phyloP scores from a whole-genome alignment of 92 coral and sea anemone species.

The Palythoa heliodiscus region DNA sequence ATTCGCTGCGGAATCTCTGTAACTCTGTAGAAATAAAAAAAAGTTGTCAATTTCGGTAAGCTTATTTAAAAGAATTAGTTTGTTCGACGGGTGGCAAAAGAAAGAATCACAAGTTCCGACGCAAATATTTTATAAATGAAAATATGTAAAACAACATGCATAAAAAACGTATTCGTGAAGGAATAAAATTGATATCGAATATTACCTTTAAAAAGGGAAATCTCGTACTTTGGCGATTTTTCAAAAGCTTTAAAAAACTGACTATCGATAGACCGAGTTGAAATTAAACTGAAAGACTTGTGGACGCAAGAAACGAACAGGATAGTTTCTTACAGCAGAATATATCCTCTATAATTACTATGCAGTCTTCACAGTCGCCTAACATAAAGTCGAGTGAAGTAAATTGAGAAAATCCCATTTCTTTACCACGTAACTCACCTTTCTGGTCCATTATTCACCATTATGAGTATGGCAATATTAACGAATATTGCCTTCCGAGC shows the following conservation, averaged over 20 bases:
- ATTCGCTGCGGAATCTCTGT: slow-evolving; percentile 93
- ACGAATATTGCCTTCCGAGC: slow-evolving; percentile 7
- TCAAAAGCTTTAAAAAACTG: slow-evolving; percentile 1
- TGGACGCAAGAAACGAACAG: background rate
- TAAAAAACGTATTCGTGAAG: slow-evolving; percentile 12
- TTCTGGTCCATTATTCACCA: slow-evolving; percentile 22
- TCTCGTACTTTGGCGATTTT: slow-evolving; percentile 10
- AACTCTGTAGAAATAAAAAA: slow-evolving; percentile 62
- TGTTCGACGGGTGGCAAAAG: slow-evolving; percentile 33
- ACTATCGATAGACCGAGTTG: background rate
- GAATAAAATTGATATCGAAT: background rate
- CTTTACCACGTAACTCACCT: background rate
- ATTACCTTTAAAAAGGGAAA: slow-evolving; percentile 19
- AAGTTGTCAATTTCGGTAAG: background rate
- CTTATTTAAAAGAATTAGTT: background rate
- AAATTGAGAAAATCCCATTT: background rate
- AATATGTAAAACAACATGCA: slow-evolving; percentile 14
- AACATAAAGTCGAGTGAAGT: slow-evolving; percentile 9
- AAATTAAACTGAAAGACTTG: background rate
- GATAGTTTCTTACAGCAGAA: slow-evolving; percentile 3
- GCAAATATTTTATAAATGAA: slow-evolving; percentile 28
- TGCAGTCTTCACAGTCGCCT: slow-evolving; percentile 19
- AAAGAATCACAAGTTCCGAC: slow-evolving; percentile 12
- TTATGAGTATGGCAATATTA: slow-evolving; percentile 23
- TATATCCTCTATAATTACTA: slow-evolving; percentile 17